A percentile compares a stretch with the other conserved stretches of the same genome.
These are phyloP conservation scores for Pangasius sanitwongsei DNA, from an alignment of 2,797 vertebrate species.

Conservation along the genomic window DNA sequence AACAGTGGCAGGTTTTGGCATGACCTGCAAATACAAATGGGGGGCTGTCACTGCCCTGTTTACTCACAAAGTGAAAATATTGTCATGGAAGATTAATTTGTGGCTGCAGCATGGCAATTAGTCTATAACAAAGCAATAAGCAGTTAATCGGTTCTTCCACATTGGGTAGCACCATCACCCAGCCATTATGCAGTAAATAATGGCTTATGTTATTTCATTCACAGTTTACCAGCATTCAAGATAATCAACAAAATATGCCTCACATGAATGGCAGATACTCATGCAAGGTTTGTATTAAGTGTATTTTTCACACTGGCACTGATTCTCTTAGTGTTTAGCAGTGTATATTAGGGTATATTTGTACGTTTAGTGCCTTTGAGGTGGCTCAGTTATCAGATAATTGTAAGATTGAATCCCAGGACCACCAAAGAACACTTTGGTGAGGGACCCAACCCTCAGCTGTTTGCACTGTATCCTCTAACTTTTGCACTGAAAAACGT, in stretches of 20 bases:
- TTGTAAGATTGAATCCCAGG: not conserved
- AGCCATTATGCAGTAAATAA: conserved; percentile 14
- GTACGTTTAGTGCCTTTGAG: not conserved
- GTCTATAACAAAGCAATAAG: conserved; percentile 38
- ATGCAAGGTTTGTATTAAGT: not conserved
- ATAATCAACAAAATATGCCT: not conserved
- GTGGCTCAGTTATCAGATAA: not conserved
- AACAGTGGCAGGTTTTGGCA: conserved; percentile 10
- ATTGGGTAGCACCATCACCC: not conserved
- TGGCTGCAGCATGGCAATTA: conserved; percentile 44
- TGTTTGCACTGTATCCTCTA: not conserved
- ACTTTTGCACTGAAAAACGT: not conserved
- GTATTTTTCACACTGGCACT: not conserved
- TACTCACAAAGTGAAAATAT: conserved; percentile 55
- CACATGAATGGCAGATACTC: not conserved
- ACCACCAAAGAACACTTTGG: not conserved
- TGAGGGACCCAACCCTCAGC: not conserved
- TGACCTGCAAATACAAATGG: conserved; percentile 63
- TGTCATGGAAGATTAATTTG: conserved; percentile 57
- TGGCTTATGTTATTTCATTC: conserved; percentile 10
- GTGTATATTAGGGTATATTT: not conserved
- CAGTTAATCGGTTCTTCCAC: conserved; percentile 50
- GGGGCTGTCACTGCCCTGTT: conserved; percentile 54
- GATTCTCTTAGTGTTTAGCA: not conserved
- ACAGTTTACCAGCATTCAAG: not conserved